Evolutionary conservation across 2,113 vertebrate species (phyloP).

Genomic region (Brachyhypopomus occidentalis): DNA sequence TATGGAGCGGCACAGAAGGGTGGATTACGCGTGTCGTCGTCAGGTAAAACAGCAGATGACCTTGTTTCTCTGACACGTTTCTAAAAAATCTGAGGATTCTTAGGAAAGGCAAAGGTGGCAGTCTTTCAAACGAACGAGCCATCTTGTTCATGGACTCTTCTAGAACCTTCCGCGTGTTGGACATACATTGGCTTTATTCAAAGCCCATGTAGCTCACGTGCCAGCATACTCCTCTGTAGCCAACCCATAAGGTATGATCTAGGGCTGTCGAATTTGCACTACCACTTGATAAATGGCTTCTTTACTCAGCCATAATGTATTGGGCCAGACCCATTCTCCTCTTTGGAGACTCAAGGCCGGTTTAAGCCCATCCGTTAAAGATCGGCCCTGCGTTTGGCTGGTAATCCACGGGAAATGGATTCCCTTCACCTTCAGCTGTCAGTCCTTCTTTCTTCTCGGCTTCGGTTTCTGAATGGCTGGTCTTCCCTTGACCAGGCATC

Average conservation of each 20-base stretch:
- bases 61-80: background rate
- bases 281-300: constrained; percentile 14
- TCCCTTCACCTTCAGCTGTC: constrained; percentile 10
- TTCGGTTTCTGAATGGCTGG: constrained; percentile 3
- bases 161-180: background rate
- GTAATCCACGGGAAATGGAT: constrained; percentile 26
- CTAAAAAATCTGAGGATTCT: background rate
- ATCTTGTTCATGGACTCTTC: background rate
- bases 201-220: background rate
- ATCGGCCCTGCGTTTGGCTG: background rate
- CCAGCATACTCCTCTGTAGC: background rate
- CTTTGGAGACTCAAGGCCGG: background rate
- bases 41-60: constrained; percentile 45
- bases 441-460: constrained; percentile 14
- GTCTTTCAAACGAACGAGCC: background rate
- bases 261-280: background rate
- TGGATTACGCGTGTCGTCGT: constrained; percentile 15
- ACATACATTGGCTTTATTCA: background rate
- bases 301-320: constrained; percentile 13
- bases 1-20: background rate
- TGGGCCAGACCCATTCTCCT: background rate
- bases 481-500: constrained; percentile 28
- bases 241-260: background rate
- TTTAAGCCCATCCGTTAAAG: constrained; percentile 4
- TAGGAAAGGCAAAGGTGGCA: background rate